Base-by-base conservation (phyloP, 2,113 vertebrate genomes). In the Leptocoma aspasia region DNA sequence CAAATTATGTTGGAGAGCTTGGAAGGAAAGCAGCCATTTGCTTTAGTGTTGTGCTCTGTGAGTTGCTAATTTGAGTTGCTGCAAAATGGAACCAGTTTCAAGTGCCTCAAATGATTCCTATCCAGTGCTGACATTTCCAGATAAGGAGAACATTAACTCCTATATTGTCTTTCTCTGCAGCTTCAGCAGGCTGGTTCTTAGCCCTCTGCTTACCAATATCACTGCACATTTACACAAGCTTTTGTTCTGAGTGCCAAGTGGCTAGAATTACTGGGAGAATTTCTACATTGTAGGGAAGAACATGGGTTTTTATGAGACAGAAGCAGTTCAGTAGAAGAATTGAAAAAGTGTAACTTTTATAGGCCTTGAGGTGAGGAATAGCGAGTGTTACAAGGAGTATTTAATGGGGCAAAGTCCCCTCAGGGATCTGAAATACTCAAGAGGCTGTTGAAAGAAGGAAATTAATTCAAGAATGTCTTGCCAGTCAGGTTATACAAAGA, bases 11-110 rank as follows among this genome's bases (percentile, higher is more conserved):
- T 95, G 90, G 76, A 96, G 95, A 83, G 69, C 71, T 78, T 95
- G 82, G 86, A 86, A 89, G 65, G 72, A 88, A 93, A 96, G 88
- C 93, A 90, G 95, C 94, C 95, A 95, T 96, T 96, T 96, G 83
- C 93, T 96, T 92, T 30, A 1, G 65, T 7, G 1, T 83, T 84
- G 53, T 89, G 84, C 90, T 93, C 57, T 37, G 76, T 89, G 94
- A 82, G 72, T 81, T 89, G 92, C 86, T 97, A 92, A 86, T 92
- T 78, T 61, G 72, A 93, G 76, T 94, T 92, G 90, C 95, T 93
- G 73, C 77, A 92, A 97, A 97, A 96, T 97, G 96, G 95, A 95
- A 96, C 93, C 94, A 89, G 64, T 71, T 88, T 97, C 88, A 83
- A 93, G 77, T 33, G 69, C 69, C 76, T 94, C 71, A 80, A 88